Conservation (phyloP, 2,797 vertebrate species). For the Aeoliscus strigatus region DNA sequence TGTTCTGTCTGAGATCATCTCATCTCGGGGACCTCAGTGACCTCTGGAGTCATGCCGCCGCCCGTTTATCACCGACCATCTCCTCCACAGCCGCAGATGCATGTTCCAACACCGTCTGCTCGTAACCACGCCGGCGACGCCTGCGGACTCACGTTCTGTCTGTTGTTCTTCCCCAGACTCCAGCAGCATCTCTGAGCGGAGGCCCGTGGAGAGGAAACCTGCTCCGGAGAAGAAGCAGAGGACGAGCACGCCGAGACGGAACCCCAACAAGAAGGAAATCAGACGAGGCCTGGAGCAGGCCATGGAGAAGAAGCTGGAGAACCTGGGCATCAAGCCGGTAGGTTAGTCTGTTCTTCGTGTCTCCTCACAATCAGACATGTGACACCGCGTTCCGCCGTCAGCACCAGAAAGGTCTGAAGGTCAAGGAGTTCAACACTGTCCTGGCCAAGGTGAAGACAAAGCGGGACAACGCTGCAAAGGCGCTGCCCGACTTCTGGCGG, state of each 20-base stretch:
- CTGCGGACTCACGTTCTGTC: too few species aligned
- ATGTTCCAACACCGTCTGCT: conserved; percentile 11
- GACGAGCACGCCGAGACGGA: conserved; percentile 42
- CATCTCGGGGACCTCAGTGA: too few species aligned
- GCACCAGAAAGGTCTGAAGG: conserved; percentile 58
- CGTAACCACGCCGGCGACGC: too few species aligned
- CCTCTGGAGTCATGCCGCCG: too few species aligned
- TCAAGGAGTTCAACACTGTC: conserved; percentile 40
- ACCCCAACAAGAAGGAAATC: conserved; percentile 64
- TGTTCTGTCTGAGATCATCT: conserved; percentile 16
- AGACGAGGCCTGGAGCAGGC: conserved; percentile 59
- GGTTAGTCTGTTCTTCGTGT: background rate
- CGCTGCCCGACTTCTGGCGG: conserved; percentile 54
- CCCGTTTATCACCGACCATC: too few species aligned
- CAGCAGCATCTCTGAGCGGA: conserved; percentile 64
- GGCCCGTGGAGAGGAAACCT: conserved; percentile 29
- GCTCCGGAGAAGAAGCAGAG: conserved; percentile 40
- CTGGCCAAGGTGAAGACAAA: conserved; percentile 44
- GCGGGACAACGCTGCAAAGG: conserved; percentile 37
- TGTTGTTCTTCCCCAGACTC: conserved; percentile 55
- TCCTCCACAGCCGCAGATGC: too few species aligned
- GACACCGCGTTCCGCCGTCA: conserved; percentile 19
- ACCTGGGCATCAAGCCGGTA: conserved; percentile 66
- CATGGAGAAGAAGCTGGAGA: conserved; percentile 57
- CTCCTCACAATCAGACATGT: background rate